Evolutionary conservation across 2,888 invertebrate genomes (phyloP).

Genomic region (Microctonus hyperodae): DNA sequence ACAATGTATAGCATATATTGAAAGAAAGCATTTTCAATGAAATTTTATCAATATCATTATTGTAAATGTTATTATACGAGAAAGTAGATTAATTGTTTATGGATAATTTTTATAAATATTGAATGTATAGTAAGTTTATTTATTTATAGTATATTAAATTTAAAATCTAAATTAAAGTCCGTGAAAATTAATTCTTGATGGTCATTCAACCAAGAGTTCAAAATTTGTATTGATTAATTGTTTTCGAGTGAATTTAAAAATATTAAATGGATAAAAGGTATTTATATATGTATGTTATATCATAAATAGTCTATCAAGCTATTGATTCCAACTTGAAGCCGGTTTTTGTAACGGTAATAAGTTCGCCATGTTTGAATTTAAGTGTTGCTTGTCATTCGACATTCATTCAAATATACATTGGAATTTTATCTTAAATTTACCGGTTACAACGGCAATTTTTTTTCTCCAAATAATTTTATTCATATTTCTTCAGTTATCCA

Average conservation of each 20-base stretch:
- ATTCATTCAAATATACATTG: constrained; percentile 3
- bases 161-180: not conserved
- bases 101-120: not conserved
- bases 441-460: not conserved
- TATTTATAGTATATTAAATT: not conserved
- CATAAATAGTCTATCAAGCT: constrained; percentile 9
- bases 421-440: constrained; percentile 6
- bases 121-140: too few species aligned
- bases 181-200: not conserved
- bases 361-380: constrained; percentile 9
- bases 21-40: not conserved
- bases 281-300: constrained; percentile 1
- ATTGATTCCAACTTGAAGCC: constrained; percentile 31
- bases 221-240: not conserved
- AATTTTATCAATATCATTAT: not conserved
- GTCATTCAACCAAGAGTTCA: not conserved
- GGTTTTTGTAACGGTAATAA: constrained; percentile 40
- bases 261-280: constrained; percentile 2
- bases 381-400: constrained; percentile 7
- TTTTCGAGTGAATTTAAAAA: not conserved
- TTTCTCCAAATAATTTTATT: not conserved
- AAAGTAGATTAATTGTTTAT: not conserved
- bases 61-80: not conserved
- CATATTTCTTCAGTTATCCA: not conserved
- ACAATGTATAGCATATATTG: not conserved